phyloP scores from a whole-genome alignment of 2,888 invertebrate species.

The Quadroppia sp. region DNA sequence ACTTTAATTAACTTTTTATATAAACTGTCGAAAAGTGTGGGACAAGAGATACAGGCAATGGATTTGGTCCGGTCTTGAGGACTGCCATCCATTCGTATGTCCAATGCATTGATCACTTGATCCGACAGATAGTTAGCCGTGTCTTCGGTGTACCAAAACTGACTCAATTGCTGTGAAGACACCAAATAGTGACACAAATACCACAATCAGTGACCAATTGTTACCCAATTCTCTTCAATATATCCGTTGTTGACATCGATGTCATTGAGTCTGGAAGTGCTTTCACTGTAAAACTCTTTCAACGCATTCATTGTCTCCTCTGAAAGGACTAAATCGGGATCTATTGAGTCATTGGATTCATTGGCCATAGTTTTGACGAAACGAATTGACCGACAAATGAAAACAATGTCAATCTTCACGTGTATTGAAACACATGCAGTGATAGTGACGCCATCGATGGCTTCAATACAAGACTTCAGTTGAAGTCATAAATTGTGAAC shows the following conservation, averaged over 20 bases:
- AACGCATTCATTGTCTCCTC: conserved; percentile 68
- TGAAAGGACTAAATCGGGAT: conserved; percentile 64
- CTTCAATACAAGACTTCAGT: neutral
- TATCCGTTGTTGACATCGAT: conserved; percentile 49
- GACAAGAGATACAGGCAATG: conserved; percentile 83
- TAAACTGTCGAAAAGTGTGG: conserved; percentile 68
- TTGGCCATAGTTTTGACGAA: neutral
- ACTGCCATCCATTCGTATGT: conserved; percentile 55
- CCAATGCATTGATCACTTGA: conserved; percentile 60
- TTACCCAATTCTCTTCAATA: conserved; percentile 79
- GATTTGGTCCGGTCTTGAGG: neutral
- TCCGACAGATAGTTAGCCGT: conserved; percentile 70
- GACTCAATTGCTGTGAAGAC: conserved; percentile 76
- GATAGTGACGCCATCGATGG: conserved; percentile 16
- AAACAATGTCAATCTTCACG: neutral
- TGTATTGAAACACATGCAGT: conserved; percentile 1
- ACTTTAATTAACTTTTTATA: conserved; percentile 45
- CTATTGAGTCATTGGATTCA: conserved; percentile 49
- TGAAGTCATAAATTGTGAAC: no score
- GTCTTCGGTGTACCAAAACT: conserved; percentile 89
- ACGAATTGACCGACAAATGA: neutral
- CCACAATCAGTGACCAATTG: conserved; percentile 61
- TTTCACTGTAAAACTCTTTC: conserved; percentile 71
- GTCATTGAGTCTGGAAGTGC: conserved; percentile 61
- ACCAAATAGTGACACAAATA: neutral